These are phyloP conservation scores for Theropithecus gelada DNA, from an alignment of 2,113 vertebrate species.

Conservation along the genomic window DNA sequence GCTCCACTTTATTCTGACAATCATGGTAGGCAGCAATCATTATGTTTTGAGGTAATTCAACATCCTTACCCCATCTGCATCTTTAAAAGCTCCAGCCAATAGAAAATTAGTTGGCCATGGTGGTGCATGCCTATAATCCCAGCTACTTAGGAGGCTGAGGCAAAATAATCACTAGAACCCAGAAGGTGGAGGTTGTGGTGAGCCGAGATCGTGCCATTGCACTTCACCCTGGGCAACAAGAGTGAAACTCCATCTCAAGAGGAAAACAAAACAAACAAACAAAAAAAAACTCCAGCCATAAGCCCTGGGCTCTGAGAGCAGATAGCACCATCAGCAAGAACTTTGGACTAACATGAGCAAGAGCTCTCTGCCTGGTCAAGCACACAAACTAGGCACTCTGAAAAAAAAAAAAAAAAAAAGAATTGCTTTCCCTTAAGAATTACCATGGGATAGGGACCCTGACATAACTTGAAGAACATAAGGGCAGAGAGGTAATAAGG, in stretches of 20 bases:
- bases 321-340: neutral
- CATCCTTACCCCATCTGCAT: neutral
- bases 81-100: neutral
- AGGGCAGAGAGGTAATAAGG: neutral
- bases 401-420: neutral
- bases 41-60: neutral
- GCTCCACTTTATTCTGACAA: neutral
- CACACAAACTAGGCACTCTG: neutral
- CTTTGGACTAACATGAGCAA: neutral
- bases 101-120: too few relatives aligned
- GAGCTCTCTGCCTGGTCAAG: neutral
- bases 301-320: neutral
- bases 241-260: too few relatives aligned
- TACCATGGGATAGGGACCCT: neutral
- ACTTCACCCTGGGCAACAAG: too few relatives aligned
- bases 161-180: too few relatives aligned
- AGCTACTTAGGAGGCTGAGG: too few relatives aligned
- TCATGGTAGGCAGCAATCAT: neutral
- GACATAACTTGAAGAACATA: neutral
- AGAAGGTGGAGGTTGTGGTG: too few relatives aligned
- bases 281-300: neutral
- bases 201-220: too few relatives aligned
- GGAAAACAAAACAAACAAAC: too few relatives aligned
- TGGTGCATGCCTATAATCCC: too few relatives aligned
- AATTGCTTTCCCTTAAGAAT: neutral